A percentile compares a stretch with the other conserved stretches of the same genome.
Conservation (phyloP, 2,113 vertebrate species). For the Puntigrus tetrazona region DNA sequence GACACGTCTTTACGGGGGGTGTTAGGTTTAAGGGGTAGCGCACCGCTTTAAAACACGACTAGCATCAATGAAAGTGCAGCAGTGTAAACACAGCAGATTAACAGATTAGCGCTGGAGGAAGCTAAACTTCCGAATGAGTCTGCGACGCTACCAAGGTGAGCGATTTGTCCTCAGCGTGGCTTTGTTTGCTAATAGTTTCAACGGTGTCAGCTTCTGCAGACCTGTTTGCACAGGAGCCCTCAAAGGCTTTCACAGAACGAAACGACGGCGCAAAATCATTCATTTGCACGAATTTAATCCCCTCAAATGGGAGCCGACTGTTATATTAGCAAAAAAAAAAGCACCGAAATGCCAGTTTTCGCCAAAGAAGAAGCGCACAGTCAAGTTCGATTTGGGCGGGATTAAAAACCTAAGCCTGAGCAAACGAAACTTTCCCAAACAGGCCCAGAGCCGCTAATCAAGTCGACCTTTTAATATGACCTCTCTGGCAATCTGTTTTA, state of each 20-base stretch:
- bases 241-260: too few species aligned
- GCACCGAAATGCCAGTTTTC: too few species aligned
- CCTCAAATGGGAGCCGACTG: too few species aligned
- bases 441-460: constrained; percentile 7
- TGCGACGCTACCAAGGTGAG: constrained; percentile 36
- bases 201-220: constrained; percentile 35
- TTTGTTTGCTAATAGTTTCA: constrained; percentile 58
- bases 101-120: constrained; percentile 52
- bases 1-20: constrained; percentile 17
- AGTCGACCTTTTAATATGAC: constrained; percentile 53
- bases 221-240: constrained; percentile 50
- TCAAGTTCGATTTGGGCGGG: neutral
- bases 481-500: constrained; percentile 42
- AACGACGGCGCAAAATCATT: too few species aligned
- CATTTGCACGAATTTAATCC: too few species aligned
- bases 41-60: constrained; percentile 2
- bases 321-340: neutral
- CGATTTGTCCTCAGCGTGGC: constrained; percentile 40
- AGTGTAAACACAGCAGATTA: constrained; percentile 46
- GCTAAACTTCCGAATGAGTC: constrained; percentile 22
- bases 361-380: too few species aligned
- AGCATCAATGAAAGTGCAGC: constrained; percentile 41
- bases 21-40: neutral
- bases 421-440: neutral
- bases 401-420: neutral